Conservation (phyloP, 2,113 vertebrate genomes). For the Cnemophilus loriae region DNA sequence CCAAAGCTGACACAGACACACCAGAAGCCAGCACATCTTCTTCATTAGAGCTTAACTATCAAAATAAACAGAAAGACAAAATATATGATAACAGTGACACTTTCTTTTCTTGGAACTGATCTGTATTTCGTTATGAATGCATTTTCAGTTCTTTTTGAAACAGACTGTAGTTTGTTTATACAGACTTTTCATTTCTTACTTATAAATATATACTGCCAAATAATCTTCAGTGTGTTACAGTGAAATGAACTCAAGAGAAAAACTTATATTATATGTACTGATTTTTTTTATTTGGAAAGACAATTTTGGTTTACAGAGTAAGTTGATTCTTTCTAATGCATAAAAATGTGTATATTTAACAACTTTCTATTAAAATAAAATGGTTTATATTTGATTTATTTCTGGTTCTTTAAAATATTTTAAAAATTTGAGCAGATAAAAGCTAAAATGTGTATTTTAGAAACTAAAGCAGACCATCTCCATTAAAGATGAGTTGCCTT, state of each 20-base stretch:
- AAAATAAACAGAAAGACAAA: conserved; percentile 19
- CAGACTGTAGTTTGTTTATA: neutral
- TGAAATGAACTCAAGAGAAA: neutral
- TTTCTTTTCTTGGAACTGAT: neutral
- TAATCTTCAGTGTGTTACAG: neutral
- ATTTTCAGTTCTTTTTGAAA: neutral
- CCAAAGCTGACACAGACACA: neutral
- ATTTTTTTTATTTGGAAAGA: neutral
- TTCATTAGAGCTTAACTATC: neutral
- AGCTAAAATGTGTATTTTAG: neutral
- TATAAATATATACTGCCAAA: neutral
- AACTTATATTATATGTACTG: neutral
- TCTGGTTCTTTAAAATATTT: neutral
- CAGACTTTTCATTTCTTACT: neutral
- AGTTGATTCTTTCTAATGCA: neutral
- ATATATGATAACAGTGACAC: neutral
- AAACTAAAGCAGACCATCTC: neutral
- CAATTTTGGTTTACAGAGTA: neutral
- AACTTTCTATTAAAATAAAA: neutral
- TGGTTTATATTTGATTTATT: neutral
- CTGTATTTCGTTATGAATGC: neutral
- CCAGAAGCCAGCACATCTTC: neutral
- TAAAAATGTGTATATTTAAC: neutral
- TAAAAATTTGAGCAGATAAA: neutral
- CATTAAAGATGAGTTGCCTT: neutral